A percentile compares a stretch with the other conserved stretches of the same genome.
These are phyloP conservation scores for Tapera naevia DNA, from an alignment of 2,797 vertebrate species.

Conservation along the genomic window DNA sequence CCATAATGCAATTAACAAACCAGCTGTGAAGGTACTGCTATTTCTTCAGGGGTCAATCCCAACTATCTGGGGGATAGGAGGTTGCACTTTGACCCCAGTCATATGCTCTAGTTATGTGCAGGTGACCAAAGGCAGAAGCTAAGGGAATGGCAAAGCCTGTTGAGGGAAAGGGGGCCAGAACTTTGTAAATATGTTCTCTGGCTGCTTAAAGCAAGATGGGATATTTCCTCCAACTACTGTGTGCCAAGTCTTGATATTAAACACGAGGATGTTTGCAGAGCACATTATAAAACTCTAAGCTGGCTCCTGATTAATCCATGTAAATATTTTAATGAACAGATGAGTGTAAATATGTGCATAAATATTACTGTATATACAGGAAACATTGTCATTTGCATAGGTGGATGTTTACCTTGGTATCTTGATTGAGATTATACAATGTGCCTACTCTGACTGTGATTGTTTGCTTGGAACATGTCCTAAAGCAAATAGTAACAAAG, in stretches of 20 bases:
- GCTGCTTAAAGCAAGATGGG: not conserved
- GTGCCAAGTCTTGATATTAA: not conserved
- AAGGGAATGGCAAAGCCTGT: not conserved
- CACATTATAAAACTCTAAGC: not conserved
- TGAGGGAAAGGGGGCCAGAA: not conserved
- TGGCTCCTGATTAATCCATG: not conserved
- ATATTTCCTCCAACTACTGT: not conserved
- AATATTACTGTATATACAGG: not conserved
- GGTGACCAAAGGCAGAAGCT: not conserved
- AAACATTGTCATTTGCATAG: not conserved
- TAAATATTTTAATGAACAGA: not conserved
- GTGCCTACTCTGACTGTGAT: not conserved
- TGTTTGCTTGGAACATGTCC: not conserved
- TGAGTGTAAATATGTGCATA: not conserved
- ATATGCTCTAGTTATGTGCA: not conserved
- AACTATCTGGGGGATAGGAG: not conserved
- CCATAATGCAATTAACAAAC: constrained; percentile 98
- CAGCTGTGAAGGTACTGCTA: constrained; percentile 93
- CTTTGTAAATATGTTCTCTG: not conserved
- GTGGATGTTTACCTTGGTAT: not conserved
- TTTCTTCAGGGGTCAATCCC: not conserved
- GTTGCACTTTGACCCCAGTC: not conserved
- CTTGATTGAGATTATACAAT: not conserved
- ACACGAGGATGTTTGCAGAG: not conserved
- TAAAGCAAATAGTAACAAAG: not conserved